Conservation (phyloP, 2,888 invertebrate genomes). For the Melanophora roralis region DNA sequence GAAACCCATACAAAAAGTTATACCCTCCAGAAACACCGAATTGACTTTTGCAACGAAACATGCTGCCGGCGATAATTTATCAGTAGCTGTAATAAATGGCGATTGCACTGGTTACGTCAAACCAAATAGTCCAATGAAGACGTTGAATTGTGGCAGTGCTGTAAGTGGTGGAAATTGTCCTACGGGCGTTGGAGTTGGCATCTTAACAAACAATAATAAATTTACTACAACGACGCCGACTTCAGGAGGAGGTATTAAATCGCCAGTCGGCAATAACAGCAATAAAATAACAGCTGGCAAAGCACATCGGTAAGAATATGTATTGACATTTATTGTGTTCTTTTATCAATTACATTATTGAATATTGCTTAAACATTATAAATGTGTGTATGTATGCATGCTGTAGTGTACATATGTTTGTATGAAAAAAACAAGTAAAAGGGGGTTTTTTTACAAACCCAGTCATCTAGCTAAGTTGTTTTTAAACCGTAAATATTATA, state of each 20-base stretch:
- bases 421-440: no score
- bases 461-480: no score
- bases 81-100: slow-evolving; percentile 62
- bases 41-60: slow-evolving; percentile 68
- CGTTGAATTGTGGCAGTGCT: slow-evolving; percentile 54
- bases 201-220: slow-evolving; percentile 69
- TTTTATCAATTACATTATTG: no score
- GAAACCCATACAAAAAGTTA: slow-evolving; percentile 88
- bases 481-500: no score
- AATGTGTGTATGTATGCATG: no score
- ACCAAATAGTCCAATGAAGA: slow-evolving; percentile 77
- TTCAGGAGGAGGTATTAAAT: slow-evolving; percentile 65
- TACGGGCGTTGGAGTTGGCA: slow-evolving; percentile 63
- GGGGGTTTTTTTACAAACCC: no score
- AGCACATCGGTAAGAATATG: slow-evolving; percentile 67
- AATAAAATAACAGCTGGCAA: slow-evolving; percentile 70
- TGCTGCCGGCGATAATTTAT: slow-evolving; percentile 13
- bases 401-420: no score
- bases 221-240: slow-evolving; percentile 60
- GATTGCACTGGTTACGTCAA: slow-evolving; percentile 78
- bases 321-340: not conserved
- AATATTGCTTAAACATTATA: no score
- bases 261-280: slow-evolving; percentile 71
- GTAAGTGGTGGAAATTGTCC: slow-evolving; percentile 27
- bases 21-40: slow-evolving; percentile 83